Conservation (phyloP, 2,797 vertebrate genomes). For the Simalia tracyae region DNA sequence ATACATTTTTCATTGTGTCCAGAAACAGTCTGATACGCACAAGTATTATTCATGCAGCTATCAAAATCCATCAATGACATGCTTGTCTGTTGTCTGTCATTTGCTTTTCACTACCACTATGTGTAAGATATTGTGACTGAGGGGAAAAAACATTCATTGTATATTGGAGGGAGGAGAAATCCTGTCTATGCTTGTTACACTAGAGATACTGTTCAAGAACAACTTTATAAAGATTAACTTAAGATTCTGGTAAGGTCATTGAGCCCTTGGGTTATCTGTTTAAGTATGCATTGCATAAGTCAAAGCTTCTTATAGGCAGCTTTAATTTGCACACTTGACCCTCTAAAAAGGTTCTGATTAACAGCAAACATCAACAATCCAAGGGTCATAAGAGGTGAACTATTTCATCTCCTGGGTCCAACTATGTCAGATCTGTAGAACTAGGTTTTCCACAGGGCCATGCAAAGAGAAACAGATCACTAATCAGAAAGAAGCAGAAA, state of each 20-base stretch:
- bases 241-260: conserved; percentile 60
- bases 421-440: conserved; percentile 8
- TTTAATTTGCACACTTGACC: conserved; percentile 58
- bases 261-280: conserved; percentile 56
- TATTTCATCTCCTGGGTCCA: conserved; percentile 1
- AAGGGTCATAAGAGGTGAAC: conserved; percentile 1
- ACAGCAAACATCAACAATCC: conserved; percentile 10
- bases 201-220: conserved; percentile 52
- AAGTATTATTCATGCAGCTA: neutral
- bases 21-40: neutral
- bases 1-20: neutral
- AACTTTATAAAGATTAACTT: conserved; percentile 59
- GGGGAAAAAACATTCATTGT: neutral
- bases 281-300: conserved; percentile 65
- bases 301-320: conserved; percentile 66
- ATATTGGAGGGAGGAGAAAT: conserved; percentile 19
- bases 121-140: neutral
- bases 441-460: neutral
- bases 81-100: neutral
- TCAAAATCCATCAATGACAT: neutral
- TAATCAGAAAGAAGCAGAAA: neutral
- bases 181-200: conserved; percentile 19
- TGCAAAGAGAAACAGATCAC: neutral
- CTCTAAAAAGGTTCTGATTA: conserved; percentile 38
- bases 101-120: neutral